A percentile compares a stretch with the other conserved stretches of the same genome.
Evolutionary conservation across 2,797 vertebrate species (phyloP).

Genomic region (Siniperca undulata): DNA sequence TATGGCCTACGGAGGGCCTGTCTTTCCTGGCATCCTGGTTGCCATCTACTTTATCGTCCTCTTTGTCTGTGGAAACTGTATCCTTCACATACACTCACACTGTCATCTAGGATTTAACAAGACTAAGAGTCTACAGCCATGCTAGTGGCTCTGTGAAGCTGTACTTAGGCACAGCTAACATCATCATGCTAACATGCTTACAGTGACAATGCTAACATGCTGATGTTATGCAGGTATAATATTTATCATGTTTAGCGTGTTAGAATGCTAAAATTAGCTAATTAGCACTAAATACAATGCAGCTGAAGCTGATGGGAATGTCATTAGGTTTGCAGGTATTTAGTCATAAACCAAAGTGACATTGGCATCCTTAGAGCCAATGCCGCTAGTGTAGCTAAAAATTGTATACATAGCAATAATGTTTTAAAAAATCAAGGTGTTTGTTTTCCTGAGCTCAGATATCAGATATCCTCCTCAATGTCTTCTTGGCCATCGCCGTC

Average conservation of each 20-base stretch:
- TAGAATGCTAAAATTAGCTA: background rate
- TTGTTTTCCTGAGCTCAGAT: conserved; percentile 73
- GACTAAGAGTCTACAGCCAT: background rate
- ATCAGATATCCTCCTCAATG: conserved; percentile 96
- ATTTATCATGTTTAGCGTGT: background rate
- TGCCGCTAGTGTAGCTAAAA: background rate
- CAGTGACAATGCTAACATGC: background rate
- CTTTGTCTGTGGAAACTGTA: conserved; percentile 98
- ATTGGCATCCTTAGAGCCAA: background rate
- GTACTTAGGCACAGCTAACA: background rate
- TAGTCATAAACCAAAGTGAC: too few relatives aligned
- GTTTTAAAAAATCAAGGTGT: background rate
- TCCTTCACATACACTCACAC: conserved; percentile 80
- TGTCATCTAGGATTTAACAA: background rate
- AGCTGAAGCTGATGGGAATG: background rate
- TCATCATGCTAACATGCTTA: background rate
- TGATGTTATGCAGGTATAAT: background rate
- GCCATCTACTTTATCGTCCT: conserved; percentile 96
- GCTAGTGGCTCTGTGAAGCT: background rate
- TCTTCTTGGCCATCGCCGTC: conserved; percentile 97
- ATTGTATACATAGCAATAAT: too few relatives aligned
- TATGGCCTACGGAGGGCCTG: conserved; percentile 94
- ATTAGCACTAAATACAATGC: background rate
- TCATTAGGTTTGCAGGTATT: background rate
- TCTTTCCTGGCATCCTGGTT: conserved; percentile 94